These are phyloP conservation scores for Anolis apletophallus DNA, from an alignment of 2,797 vertebrate species.

Conservation along the genomic window DNA sequence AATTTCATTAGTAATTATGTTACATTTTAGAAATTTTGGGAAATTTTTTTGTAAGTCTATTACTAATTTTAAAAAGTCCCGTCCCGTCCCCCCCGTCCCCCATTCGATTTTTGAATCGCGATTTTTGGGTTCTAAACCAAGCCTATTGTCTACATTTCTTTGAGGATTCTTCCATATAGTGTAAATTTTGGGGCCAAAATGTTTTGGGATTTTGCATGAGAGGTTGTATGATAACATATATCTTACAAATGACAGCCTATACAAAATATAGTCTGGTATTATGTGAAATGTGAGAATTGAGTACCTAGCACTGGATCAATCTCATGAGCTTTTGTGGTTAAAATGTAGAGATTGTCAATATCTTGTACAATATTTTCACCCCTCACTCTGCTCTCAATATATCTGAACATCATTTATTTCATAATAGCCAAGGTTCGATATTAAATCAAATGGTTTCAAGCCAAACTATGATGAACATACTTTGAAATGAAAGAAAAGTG, in stretches of 20 bases:
- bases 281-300: slow-evolving; percentile 56
- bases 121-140: too few species aligned
- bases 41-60: too few species aligned
- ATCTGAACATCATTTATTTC: slow-evolving; percentile 74
- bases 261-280: slow-evolving; percentile 53
- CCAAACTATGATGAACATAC: slow-evolving; percentile 71
- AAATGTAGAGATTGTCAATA: slow-evolving; percentile 58
- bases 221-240: not conserved
- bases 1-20: too few species aligned
- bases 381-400: slow-evolving; percentile 57
- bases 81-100: too few species aligned
- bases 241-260: slow-evolving; percentile 7
- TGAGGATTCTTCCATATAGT: too few species aligned
- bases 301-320: slow-evolving; percentile 44
- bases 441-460: slow-evolving; percentile 78
- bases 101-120: too few species aligned
- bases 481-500: slow-evolving; percentile 73
- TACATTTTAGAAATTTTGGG: too few species aligned
- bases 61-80: too few species aligned
- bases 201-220: too few species aligned
- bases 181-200: too few species aligned
- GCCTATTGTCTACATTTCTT: too few species aligned
- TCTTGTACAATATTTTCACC: slow-evolving; percentile 49
- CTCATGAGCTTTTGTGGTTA: slow-evolving; percentile 52
- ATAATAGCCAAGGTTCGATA: slow-evolving; percentile 69